These are phyloP conservation scores for Drosophila auraria DNA, from an alignment of 1,140 invertebrate species.

Conservation along the genomic window DNA sequence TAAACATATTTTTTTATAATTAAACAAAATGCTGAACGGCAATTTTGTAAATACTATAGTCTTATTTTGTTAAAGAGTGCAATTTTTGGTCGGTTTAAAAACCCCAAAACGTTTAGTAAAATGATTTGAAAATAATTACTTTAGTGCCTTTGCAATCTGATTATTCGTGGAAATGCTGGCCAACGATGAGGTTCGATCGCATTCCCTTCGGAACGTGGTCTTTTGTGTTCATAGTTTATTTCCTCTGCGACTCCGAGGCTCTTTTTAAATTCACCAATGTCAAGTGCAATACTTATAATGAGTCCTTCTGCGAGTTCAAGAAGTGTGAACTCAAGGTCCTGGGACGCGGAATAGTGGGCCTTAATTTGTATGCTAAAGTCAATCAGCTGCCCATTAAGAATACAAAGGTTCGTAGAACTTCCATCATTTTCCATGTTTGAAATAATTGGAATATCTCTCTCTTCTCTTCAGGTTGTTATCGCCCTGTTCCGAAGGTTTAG, in stretches of 20 bases:
- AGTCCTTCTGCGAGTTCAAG: slow-evolving; percentile 4
- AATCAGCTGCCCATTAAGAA: slow-evolving; percentile 1
- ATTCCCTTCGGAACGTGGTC: neutral
- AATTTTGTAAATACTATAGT: too few species aligned
- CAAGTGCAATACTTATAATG: slow-evolving; percentile 8
- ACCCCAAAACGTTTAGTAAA: neutral
- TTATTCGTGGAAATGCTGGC: neutral
- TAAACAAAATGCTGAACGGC: too few species aligned
- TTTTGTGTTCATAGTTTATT: neutral
- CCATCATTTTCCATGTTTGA: neutral
- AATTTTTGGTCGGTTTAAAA: neutral
- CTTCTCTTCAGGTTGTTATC: neutral
- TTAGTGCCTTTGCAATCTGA: too few species aligned
- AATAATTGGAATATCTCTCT: neutral
- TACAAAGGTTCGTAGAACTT: neutral
- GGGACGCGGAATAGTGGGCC: slow-evolving; percentile 15
- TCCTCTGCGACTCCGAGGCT: neutral
- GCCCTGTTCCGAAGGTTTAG: neutral
- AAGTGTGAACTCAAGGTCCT: slow-evolving; percentile 17
- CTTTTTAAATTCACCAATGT: slow-evolving; percentile 22
- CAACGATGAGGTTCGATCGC: slow-evolving; percentile 10
- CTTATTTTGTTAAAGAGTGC: too few species aligned
- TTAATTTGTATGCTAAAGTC: slow-evolving; percentile 7
- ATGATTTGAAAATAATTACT: neutral
- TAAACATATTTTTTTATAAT: too few species aligned